Evolutionary conservation across 2,888 invertebrate species (phyloP), one percentile per base, ranked within the genome.

Genomic region (Melolontha melolontha): DNA sequence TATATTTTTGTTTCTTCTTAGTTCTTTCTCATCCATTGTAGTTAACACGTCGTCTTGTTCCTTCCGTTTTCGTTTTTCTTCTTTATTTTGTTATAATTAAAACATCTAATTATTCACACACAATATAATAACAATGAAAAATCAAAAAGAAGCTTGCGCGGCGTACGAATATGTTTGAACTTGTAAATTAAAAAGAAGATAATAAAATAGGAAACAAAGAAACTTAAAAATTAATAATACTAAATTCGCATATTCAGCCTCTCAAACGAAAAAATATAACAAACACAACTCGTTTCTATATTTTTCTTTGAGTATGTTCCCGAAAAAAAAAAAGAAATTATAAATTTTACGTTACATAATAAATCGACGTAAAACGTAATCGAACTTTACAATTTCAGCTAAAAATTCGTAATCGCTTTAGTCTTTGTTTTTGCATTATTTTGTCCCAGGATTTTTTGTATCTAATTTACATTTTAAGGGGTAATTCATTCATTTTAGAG

Each of bases 61-160:
- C 39, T 17, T 54, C 22, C 27, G 41, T 67, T 64, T n/a, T 29
- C 64, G 59, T 11, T 55, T 70, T 72, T 70, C 68, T 50, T 69
- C 12, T 14, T 44, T 44, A 59, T 47, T 59, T 59, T 59, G n/a
- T n/a, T n/a, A n/a, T n/a, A 34, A 59, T 42, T 59, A 44, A 67
- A 70, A 73, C 71, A 72, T 70, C 70, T 71, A 72, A 66, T 34
- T 34, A 6, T 42, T 69, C 73, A 74, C 74, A 73, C 72, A 70
- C 70, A 72, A 59, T 34, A 10, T 59, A 47, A 47, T 59, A 59
- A 59, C 59, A 59, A 59, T 12, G 44, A 47, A 59, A 59, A 59
- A 22, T 34, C 34, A 44, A 59, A 59, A 59, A 27, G 12, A 57
- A 57, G 39, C 27, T 39, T 22, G n/a, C 27, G 54, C 11, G 11